Conservation (phyloP, 2,113 vertebrate genomes). For the Centropristis striata region DNA sequence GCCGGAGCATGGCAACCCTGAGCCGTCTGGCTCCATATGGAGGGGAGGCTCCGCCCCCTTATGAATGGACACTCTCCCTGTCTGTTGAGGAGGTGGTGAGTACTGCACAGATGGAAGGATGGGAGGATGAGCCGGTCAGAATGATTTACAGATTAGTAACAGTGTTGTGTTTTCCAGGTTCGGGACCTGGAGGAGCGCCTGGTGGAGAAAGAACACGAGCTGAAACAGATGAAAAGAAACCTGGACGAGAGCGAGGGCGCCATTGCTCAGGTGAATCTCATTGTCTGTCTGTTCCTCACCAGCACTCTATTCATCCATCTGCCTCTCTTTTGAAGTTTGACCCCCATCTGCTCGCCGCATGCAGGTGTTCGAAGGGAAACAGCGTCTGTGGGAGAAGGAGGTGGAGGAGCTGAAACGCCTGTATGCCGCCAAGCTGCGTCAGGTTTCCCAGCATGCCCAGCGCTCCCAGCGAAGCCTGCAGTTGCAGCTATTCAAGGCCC, state of each 20-base stretch:
- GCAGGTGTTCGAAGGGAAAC: constrained; percentile 95
- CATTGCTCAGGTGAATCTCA: constrained; percentile 90
- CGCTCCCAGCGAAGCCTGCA: constrained; percentile 92
- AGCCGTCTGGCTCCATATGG: constrained; percentile 88
- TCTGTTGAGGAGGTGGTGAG: constrained; percentile 89
- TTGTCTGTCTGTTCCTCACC: background rate
- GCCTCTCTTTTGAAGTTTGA: constrained; percentile 28
- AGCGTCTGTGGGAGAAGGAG: constrained; percentile 94
- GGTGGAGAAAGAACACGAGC: constrained; percentile 92
- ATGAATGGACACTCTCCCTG: constrained; percentile 92
- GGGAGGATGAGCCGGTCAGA: background rate
- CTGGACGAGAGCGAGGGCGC: constrained; percentile 92
- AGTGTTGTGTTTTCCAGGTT: constrained; percentile 66
- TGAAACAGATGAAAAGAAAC: constrained; percentile 93
- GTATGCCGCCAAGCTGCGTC: constrained; percentile 92
- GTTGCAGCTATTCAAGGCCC: constrained; percentile 93
- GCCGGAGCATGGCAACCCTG: constrained; percentile 90
- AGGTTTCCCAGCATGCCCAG: constrained; percentile 95
- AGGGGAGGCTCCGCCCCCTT: constrained; percentile 90
- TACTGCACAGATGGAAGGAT: background rate
- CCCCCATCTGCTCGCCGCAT: constrained; percentile 4
- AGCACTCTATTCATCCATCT: background rate
- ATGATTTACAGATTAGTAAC: background rate
- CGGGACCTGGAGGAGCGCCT: constrained; percentile 92
- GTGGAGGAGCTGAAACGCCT: constrained; percentile 95